Conservation (phyloP, 1,140 invertebrate genomes). For the Lamellibrachia luymesi region DNA sequence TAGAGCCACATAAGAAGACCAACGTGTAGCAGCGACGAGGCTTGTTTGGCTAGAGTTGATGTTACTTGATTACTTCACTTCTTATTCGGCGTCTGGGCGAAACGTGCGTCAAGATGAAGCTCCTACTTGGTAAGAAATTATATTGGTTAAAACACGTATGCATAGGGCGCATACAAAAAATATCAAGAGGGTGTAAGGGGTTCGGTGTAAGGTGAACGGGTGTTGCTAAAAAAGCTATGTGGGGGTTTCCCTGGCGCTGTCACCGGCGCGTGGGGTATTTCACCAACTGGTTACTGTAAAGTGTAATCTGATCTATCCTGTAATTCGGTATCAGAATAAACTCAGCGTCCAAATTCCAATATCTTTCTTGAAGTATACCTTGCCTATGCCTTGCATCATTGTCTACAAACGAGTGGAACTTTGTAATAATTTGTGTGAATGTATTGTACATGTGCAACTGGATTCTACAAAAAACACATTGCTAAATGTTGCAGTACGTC, state of each 20-base stretch:
- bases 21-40: slow-evolving; percentile 6
- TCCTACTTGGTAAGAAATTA: background rate
- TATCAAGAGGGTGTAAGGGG: background rate
- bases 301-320: background rate
- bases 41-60: background rate
- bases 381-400: too few species aligned
- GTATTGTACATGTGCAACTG: too few species aligned
- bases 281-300: background rate
- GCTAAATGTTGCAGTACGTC: too few species aligned
- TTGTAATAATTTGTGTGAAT: too few species aligned
- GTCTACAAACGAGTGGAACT: too few species aligned
- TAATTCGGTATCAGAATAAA: background rate
- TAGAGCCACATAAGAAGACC: slow-evolving; percentile 11
- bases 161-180: background rate
- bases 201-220: background rate
- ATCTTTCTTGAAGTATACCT: too few species aligned
- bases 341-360: background rate
- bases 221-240: background rate
- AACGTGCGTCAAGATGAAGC: background rate
- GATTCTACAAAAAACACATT: too few species aligned
- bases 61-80: background rate
- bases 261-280: background rate
- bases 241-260: background rate
- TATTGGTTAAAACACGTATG: background rate
- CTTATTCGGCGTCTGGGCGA: background rate